Evolutionary conservation across 2,113 vertebrate species (phyloP), one percentile per base, ranked within the genome.

Genomic region (Stigmatopora argus): DNA sequence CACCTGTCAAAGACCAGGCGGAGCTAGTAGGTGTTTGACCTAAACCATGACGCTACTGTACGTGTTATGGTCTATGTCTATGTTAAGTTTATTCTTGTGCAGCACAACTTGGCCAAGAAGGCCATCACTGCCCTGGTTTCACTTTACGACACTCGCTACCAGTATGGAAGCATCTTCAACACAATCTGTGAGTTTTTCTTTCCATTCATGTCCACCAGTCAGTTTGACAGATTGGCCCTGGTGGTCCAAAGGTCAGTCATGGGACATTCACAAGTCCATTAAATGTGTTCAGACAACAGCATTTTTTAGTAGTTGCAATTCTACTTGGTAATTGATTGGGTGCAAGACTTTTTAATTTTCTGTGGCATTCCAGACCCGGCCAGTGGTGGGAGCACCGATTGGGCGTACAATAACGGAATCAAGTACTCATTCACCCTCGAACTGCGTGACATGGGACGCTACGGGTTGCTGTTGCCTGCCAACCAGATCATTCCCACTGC

Each of bases 361-460:
- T 21, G 18, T 10, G 18, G 31, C 18, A 7, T 47, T 61, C 0
- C 72, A 99, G 97, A 99, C 73, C 85, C 85, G 89, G 94, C 94
- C 0, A 97, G 95, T 0, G 96, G 97, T 0, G 23, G 0, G 52
- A 94, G 90, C 57, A 5, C 96, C 0, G 96, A 99, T 90, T 99
- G 97, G 97, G 90, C 94, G n/a, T 98, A 98, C 71, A 56, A 89
- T 12, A 88, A 92, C 52, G 96, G 94, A 51, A 94, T 98, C 63
- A 97, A 96, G 69, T 97, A 97, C 63, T 96, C 97, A 26, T 98
- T 89, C 83, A 93, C 93, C 51, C 97, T 98, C 0, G 96, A 99
- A 89, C 90, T 99, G 80, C 82, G 97, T 58, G 97, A 99, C 77
- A 96, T 92, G 0, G 96, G 97, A 5, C 59, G 49, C 2, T 92